Evolutionary conservation across 2,113 vertebrate species (phyloP), one percentile per base, ranked within the genome.

Genomic region (Scartelaos histophorus): DNA sequence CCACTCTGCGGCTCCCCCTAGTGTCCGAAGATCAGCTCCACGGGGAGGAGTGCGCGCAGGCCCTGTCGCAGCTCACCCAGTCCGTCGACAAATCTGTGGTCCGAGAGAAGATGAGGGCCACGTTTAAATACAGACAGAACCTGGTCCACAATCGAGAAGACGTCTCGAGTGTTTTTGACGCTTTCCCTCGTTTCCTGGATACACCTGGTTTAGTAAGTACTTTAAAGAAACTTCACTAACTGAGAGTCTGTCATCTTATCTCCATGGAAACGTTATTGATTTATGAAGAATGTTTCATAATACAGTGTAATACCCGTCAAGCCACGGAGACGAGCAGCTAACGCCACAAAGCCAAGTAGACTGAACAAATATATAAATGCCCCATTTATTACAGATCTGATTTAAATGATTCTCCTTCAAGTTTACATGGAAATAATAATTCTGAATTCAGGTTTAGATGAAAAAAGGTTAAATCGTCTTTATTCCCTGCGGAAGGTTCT

Each of bases 91-190:
- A 19, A 75, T 53, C 54, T 0, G 64, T 13, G 17, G 7, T 79
- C 38, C 69, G 75, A 80, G 73, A 80, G 45, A 71, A 67, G 47
- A 80, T 80, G 68, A 75, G 62, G 72, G 62, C 54, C 5, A 80
- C 54, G 2, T 75, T 71, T 62, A 72, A 80, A 46, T 80, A 80
- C 10, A 34, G 67, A 22, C 72, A 75, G 45, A 25, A 51, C 58
- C 71, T 74, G 53, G 51, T 79, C 66, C 65, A 70, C 61, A 65
- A 67, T 47, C 29, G 74, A 25, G 45, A 67, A 11, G 7, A 54
- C 19, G 73, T 62, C 45, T 70, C 71, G 4, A 29, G 29, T 49
- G 77, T 73, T 1, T 65, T 78, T 22, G 70, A 78, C 47, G 66
- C 61, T 3, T 79, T 79, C 47, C 71, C 71, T 51, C 15, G 29